Evolutionary conservation across 2,797 vertebrate species (phyloP), one percentile per base, ranked within the genome.

Genomic region (Pogoniulus pusillus): DNA sequence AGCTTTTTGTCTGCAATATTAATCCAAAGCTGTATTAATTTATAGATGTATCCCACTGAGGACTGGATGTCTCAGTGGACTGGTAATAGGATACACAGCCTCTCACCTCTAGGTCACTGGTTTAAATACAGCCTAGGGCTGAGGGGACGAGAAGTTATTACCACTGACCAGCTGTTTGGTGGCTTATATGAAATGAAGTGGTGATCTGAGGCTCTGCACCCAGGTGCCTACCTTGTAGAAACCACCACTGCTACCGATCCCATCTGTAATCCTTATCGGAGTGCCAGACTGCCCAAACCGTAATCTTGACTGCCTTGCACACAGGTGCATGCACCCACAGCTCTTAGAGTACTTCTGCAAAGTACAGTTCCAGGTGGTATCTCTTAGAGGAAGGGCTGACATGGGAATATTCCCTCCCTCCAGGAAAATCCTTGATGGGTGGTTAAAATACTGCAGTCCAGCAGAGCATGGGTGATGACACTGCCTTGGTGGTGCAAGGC

Each of bases 21-120:
- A 94, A 89, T 79, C 60, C 45, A n/a, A 43, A 35, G 64, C 66
- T 71, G 10, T 41, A 58, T 85, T 89, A 73, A 91, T 95, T 90
- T 83, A 85, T 29, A 78, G 95, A 75, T 45, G 26, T 16, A 37
- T 26, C 66, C 90, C 85, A 81, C 12, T 0, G 10, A 81, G 86
- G 66, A 51, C 35, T 68, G 57, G 73, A 30, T 60, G 59, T 68
- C 75, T 73, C 76, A 23, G n/a, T 23, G 79, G 84, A 32, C 41
- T 41, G 70, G 47, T 83, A 90, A 51, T 2, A 57, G 75, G 55
- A 85, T 26, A 49, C 10, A 24, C 2, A 68, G 65, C 32, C 86
- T 70, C 85, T 73, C 66, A 81, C 76, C 70, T 70, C 53, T 32
- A 30, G 63, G 55, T 69, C 83, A 41, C 0, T n/a, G 66, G 20